Evolutionary conservation across 37 sponge, comb jelly and placozoan species (phyloP).

Genomic region (Axinella damicornis): DNA sequence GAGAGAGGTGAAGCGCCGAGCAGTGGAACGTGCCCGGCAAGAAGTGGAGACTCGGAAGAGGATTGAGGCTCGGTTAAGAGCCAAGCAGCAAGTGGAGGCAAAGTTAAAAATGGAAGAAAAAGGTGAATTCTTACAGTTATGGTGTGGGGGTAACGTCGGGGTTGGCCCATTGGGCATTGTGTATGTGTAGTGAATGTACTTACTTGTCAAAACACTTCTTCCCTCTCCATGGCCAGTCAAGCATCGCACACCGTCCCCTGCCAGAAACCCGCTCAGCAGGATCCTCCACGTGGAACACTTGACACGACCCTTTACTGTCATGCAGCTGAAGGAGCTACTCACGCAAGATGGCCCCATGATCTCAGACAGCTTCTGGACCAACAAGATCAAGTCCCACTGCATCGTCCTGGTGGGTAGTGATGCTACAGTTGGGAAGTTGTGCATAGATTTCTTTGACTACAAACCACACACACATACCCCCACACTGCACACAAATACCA

Average conservation of each 20-base stretch:
- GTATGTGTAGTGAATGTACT: not conserved
- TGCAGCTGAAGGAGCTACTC: conserved; percentile 84
- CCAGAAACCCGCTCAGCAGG: conserved; percentile 53
- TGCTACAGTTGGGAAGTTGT: not conserved
- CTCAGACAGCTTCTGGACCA: conserved; percentile 83
- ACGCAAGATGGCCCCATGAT: conserved; percentile 69
- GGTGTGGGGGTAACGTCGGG: no score
- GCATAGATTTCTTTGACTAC: not conserved
- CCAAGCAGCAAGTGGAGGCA: conserved; percentile 39
- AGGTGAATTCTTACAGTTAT: conserved; percentile 8
- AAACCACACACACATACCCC: not conserved
- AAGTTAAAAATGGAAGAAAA: conserved; percentile 10
- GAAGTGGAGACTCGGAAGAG: conserved; percentile 69
- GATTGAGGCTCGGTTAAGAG: conserved; percentile 61
- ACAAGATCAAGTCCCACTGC: conserved; percentile 87
- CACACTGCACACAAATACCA: conserved; percentile 1
- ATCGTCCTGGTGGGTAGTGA: conserved; percentile 70
- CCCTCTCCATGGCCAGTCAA: not conserved
- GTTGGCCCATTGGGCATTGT: not conserved
- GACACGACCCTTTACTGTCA: conserved; percentile 87
- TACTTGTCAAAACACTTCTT: not conserved
- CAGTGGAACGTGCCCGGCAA: conserved; percentile 34
- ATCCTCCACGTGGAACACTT: conserved; percentile 82
- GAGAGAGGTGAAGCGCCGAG: conserved; percentile 36
- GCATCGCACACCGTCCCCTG: conserved; percentile 42